A percentile compares a stretch with the other conserved stretches of the same genome.
These are phyloP conservation scores for Trichomycterus rosablanca DNA, from an alignment of 2,113 vertebrate genomes.

Conservation along the genomic window DNA sequence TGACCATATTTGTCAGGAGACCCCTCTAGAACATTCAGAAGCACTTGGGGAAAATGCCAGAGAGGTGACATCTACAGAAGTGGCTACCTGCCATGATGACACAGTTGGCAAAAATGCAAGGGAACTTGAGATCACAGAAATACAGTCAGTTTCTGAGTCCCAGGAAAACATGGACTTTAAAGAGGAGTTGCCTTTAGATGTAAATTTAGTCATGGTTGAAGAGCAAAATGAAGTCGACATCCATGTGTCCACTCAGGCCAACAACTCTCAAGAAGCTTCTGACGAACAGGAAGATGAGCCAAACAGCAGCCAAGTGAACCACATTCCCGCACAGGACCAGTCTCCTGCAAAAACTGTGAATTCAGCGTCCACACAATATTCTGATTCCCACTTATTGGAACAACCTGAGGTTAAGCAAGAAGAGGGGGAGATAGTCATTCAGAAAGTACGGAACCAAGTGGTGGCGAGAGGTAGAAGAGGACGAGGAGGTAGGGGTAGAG, in stretches of 20 bases:
- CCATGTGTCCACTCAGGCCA: constrained; percentile 11
- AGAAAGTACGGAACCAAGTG: constrained; percentile 45
- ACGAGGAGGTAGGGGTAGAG: constrained; percentile 28
- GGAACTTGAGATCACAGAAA: not conserved
- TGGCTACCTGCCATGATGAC: not conserved
- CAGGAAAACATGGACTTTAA: constrained; percentile 52
- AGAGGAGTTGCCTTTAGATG: constrained; percentile 60
- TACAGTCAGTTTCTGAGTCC: constrained; percentile 13
- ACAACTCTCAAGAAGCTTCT: constrained; percentile 13
- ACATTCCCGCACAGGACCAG: not conserved
- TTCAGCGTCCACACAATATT: constrained; percentile 26
- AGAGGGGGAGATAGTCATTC: constrained; percentile 58
- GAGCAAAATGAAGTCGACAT: constrained; percentile 53
- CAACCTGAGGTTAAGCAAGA: constrained; percentile 62
- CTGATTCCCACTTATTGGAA: constrained; percentile 50
- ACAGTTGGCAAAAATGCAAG: not conserved
- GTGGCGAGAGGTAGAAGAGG: constrained; percentile 29
- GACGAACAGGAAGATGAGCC: not conserved
- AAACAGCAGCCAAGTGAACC: constrained; percentile 4
- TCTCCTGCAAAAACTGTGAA: constrained; percentile 13
- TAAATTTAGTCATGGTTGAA: constrained; percentile 65
- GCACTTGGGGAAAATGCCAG: not conserved
- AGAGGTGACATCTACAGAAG: not conserved
- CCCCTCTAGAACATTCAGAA: not conserved
- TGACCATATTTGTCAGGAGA: constrained; percentile 23